A percentile compares a stretch with the other conserved stretches of the same genome.
Conservation (phyloP, 2,888 invertebrate genomes). For the Tenthredo amoena region DNA sequence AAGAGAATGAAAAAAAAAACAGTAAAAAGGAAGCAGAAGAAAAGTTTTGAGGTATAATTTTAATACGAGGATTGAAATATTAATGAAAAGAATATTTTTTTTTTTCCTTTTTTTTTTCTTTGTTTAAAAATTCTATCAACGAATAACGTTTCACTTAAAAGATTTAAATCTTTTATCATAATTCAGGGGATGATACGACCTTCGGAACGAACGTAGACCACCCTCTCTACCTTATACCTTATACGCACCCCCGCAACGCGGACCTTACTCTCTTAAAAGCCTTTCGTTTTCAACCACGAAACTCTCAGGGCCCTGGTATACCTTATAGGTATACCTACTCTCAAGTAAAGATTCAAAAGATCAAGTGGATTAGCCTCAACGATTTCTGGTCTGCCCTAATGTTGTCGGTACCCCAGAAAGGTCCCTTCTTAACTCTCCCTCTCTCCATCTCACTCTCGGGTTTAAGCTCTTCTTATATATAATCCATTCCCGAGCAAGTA, state of each 20-base stretch:
- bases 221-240: no score
- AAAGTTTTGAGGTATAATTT: no score
- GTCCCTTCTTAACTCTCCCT: conserved; percentile 7
- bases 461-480: not conserved
- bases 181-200: not conserved
- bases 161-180: not conserved
- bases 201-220: not conserved
- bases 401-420: conserved; percentile 30
- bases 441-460: not conserved
- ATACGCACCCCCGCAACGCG: no score
- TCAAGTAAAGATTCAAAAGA: conserved; percentile 12
- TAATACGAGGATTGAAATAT: not conserved
- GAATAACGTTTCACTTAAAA: not conserved
- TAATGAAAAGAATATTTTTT: not conserved
- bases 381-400: conserved; percentile 37
- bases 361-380: conserved; percentile 28
- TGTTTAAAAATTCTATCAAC: not conserved
- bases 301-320: not conserved
- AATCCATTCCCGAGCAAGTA: conserved; percentile 12
- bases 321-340: not conserved
- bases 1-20: no score
- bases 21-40: no score
- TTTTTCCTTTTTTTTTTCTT: not conserved
- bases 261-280: conserved; percentile 7
- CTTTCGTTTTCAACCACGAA: not conserved